phyloP scores from a whole-genome alignment of 2,888 invertebrate genomes.

The Erebia ligea region DNA sequence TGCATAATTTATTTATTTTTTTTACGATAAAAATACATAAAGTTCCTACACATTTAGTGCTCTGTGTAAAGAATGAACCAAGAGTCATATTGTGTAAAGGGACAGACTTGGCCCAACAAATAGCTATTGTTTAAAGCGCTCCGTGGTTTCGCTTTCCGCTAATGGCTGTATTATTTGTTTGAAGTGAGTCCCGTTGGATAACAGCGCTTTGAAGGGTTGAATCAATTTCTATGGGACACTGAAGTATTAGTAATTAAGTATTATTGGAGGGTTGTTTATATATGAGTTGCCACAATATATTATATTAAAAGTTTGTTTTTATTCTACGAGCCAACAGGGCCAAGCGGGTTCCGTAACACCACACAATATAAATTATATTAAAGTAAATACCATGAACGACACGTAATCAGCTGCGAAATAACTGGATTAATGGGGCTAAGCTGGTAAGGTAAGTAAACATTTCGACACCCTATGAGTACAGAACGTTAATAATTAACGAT shows the following conservation, averaged over 20 bases:
- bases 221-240: constrained; percentile 27
- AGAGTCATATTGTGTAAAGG: constrained; percentile 51
- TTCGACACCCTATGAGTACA: too few relatives aligned
- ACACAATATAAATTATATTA: too few relatives aligned
- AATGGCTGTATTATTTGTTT: constrained; percentile 46
- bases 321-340: too few relatives aligned
- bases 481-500: too few relatives aligned
- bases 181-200: constrained; percentile 43
- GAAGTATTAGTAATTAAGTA: constrained; percentile 12
- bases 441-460: too few relatives aligned
- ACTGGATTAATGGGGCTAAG: too few relatives aligned
- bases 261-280: constrained; percentile 1
- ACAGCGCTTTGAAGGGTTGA: constrained; percentile 32
- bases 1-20: too few relatives aligned
- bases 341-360: too few relatives aligned
- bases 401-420: too few relatives aligned
- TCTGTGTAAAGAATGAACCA: constrained; percentile 44
- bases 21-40: too few relatives aligned
- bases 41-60: constrained; percentile 15
- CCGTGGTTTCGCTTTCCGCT: constrained; percentile 48
- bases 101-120: constrained; percentile 51
- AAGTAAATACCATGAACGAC: too few relatives aligned
- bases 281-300: too few relatives aligned
- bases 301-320: neutral
- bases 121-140: constrained; percentile 50